These are phyloP conservation scores for Himantopus leucocephalus DNA, from an alignment of 2,113 vertebrate genomes.

Conservation along the genomic window DNA sequence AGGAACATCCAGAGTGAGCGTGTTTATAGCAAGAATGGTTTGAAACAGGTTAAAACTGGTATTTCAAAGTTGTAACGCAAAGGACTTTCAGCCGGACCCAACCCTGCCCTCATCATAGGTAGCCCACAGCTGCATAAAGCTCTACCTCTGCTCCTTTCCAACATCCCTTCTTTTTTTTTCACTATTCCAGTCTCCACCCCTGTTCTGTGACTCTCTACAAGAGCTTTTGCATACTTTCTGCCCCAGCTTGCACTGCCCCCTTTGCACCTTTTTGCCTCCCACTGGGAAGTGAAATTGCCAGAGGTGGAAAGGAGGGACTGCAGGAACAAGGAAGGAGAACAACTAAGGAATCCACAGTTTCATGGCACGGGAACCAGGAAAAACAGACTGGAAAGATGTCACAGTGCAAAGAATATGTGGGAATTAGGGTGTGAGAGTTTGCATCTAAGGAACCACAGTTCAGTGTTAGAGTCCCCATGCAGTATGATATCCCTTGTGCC, in stretches of 20 bases:
- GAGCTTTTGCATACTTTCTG: not conserved
- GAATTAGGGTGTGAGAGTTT: not conserved
- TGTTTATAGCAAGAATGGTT: not conserved
- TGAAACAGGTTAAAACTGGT: not conserved
- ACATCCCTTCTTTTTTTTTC: not conserved
- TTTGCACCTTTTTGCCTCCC: not conserved
- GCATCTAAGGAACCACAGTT: not conserved
- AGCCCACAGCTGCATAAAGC: not conserved
- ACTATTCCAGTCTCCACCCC: not conserved
- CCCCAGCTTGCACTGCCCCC: not conserved
- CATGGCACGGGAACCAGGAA: not conserved
- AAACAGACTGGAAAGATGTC: not conserved
- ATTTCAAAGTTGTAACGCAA: not conserved
- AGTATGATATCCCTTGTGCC: not conserved
- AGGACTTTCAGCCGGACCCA: not conserved
- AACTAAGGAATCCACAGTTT: not conserved
- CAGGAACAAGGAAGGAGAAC: not conserved
- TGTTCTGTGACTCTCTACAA: not conserved
- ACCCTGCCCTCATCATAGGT: not conserved
- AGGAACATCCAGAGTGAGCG: not conserved
- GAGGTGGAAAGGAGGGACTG: not conserved
- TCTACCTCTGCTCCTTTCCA: not conserved
- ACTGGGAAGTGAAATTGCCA: not conserved
- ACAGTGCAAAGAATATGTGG: not conserved
- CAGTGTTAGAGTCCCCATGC: rapidly evolving